Base-by-base conservation (phyloP, 2,113 vertebrate species). In the Melanotaenia duboulayi region DNA sequence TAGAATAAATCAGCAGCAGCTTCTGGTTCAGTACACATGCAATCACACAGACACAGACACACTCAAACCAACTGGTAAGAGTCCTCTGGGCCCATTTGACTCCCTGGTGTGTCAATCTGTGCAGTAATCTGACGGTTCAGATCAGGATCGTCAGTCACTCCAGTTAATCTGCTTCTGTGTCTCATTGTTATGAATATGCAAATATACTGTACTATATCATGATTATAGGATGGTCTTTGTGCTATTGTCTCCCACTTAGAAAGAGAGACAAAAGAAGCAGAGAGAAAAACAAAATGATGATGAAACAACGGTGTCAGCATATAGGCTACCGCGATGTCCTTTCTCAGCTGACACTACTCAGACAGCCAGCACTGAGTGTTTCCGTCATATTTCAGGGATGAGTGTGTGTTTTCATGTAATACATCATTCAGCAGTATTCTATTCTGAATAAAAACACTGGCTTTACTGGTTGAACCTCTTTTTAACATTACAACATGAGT, bases 301-400 rank as follows among this genome's bases (percentile, higher is more conserved):
- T 80, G 65, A 82, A 84, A 82, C 28, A 11, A 59, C 59, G 22
- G 73, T 48, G 76, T 89, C 84, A 90, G 80, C 80, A 63, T 83
- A 67, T 54, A 25, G 16, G 48, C 54, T 52, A 54, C 65, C 68
- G 63, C 32, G n/a, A 81, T 78, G 71, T 71, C 56, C 63, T 52
- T 28, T 48, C 76, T 75, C 59, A 25, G 69, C 67, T 82, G 75
- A 80, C 73, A 39, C 39, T 25, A 51, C 55, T 60, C 76, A 76
- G 65, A 50, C 14, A 28, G 60, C 35, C 75, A 25, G 70, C 78
- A 5, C 32, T 35, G 5, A 35, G 8, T 35, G 32, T 35, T 35
- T 35, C 32, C 7, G 4, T 9, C 32, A 35, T 35, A 3, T 1
- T 35, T 9, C 32, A 35, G 4, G 32, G 8, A 5, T 35, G 32